Evolutionary conservation across 1,140 invertebrate genomes (phyloP).

Genomic region (Drosophila biarmipes): DNA sequence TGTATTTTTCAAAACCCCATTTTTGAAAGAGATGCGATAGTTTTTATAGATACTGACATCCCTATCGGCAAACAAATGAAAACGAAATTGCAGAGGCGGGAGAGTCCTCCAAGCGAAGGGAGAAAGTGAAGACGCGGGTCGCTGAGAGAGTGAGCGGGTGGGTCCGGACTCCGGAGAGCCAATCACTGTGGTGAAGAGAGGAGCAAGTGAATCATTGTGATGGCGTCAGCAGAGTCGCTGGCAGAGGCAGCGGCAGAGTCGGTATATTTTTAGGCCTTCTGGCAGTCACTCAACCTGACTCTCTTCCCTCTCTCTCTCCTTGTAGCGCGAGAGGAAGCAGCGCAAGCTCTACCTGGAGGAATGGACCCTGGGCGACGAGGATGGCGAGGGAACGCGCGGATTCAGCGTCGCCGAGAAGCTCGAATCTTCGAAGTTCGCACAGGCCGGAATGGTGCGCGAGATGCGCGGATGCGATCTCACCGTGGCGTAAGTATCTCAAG

Average conservation of each 20-base stretch:
- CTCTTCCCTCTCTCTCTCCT: constrained; percentile 9
- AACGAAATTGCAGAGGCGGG: constrained; percentile 54
- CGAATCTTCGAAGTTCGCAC: constrained; percentile 91
- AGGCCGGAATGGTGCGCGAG: constrained; percentile 92
- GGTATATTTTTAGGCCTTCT: constrained; percentile 67
- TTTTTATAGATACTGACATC: background rate
- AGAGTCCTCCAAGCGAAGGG: constrained; percentile 17
- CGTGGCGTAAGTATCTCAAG: constrained; percentile 86
- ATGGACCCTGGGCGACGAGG: constrained; percentile 95
- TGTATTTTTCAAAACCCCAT: background rate
- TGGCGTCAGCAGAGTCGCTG: constrained; percentile 50
- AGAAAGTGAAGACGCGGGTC: constrained; percentile 25
- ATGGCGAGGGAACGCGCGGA: constrained; percentile 93
- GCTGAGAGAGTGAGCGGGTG: constrained; percentile 3
- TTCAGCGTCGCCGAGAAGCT: constrained; percentile 97
- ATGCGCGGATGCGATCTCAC: constrained; percentile 93
- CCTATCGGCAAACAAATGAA: constrained; percentile 55
- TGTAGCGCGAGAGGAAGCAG: constrained; percentile 94
- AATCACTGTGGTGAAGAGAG: constrained; percentile 40
- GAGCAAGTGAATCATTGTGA: constrained; percentile 61
- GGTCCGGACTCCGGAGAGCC: background rate
- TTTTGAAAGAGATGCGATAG: background rate
- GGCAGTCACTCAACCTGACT: constrained; percentile 11
- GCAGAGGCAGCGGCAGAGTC: constrained; percentile 14
- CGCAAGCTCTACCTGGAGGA: constrained; percentile 97